Evolutionary conservation across 1,140 invertebrate genomes (phyloP).

Genomic region (Plodia interpunctella): DNA sequence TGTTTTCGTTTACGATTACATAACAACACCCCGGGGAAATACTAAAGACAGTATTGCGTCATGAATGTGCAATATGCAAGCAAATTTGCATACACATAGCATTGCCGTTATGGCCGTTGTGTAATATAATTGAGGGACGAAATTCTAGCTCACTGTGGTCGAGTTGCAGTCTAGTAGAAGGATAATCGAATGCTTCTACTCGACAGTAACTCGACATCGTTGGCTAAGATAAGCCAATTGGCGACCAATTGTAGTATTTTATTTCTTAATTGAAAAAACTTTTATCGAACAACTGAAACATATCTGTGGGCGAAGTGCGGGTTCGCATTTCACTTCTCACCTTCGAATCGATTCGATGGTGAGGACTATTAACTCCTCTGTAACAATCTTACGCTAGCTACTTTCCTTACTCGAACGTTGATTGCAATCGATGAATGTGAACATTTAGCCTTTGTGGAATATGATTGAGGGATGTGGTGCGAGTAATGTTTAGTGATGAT

Average conservation of each 20-base stretch:
- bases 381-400: not conserved
- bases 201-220: no score
- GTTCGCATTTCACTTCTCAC: no score
- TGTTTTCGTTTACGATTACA: not conserved
- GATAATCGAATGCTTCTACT: no score
- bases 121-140: slow-evolving; percentile 23
- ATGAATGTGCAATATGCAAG: slow-evolving; percentile 41
- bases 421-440: not conserved
- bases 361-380: no score
- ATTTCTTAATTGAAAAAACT: no score
- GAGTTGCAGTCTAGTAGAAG: not conserved
- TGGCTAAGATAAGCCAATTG: no score
- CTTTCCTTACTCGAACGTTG: not conserved
- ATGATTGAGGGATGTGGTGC: slow-evolving; percentile 20
- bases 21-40: slow-evolving; percentile 32
- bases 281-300: no score
- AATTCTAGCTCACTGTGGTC: not conserved
- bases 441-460: slow-evolving; percentile 18
- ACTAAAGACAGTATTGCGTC: slow-evolving; percentile 36
- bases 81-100: slow-evolving; percentile 39
- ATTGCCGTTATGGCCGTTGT: slow-evolving; percentile 20
- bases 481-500: not conserved
- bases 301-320: no score
- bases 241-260: no score
- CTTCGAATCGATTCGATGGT: no score